Evolutionary conservation across 2,888 invertebrate genomes (phyloP).

Genomic region (Quadroppia sp.): DNA sequence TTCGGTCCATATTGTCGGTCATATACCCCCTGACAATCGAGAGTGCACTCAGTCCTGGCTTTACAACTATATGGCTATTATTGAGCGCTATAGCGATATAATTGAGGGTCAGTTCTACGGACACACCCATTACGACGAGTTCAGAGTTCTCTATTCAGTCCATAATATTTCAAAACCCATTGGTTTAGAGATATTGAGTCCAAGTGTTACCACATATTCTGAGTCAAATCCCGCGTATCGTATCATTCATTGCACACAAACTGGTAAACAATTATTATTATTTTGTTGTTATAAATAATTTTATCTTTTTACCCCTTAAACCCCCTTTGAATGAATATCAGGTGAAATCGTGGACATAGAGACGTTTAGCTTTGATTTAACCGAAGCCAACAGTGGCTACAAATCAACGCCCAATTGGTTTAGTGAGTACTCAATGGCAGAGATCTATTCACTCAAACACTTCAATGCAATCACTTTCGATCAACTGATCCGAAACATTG

Average conservation of each 20-base stretch:
- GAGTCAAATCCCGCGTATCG: not conserved
- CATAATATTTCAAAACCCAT: constrained; percentile 58
- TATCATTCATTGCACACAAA: constrained; percentile 78
- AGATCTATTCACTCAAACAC: constrained; percentile 77
- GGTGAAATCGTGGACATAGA: constrained; percentile 78
- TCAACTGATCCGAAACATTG: constrained; percentile 77
- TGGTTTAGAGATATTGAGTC: constrained; percentile 70
- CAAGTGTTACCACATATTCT: not conserved
- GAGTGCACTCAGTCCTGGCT: constrained; percentile 68
- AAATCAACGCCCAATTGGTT: constrained; percentile 61
- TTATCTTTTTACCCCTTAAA: not conserved
- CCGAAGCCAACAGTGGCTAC: constrained; percentile 70
- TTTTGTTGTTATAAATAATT: constrained; percentile 67
- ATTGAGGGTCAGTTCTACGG: constrained; percentile 77
- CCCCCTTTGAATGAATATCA: constrained; percentile 43
- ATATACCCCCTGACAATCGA: constrained; percentile 69
- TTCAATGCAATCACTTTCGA: constrained; percentile 87
- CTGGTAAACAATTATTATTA: not conserved
- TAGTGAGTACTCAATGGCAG: constrained; percentile 64
- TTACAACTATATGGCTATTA: constrained; percentile 74
- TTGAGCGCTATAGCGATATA: constrained; percentile 71
- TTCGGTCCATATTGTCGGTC: constrained; percentile 73
- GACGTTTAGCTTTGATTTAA: constrained; percentile 90
- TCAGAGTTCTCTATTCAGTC: constrained; percentile 70
- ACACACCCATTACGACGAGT: constrained; percentile 88